Evolutionary conservation across 1,140 invertebrate species (phyloP), one percentile per base, ranked within the genome.

Genomic region (Parasteatoda tepidariorum): DNA sequence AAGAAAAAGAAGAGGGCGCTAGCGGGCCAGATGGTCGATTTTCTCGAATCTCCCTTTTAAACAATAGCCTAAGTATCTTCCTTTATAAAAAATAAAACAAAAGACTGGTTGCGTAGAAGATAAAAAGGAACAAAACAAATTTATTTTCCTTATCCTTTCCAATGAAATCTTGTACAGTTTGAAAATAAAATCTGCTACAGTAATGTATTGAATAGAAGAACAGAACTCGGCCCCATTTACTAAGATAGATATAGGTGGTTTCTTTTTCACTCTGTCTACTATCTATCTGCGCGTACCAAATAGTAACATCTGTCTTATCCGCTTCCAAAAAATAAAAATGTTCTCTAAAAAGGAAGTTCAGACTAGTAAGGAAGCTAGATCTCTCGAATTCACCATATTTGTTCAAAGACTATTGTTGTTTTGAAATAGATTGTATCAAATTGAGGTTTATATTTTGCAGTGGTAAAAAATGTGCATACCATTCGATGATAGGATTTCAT

Each of bases 121-220:
- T 48, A 48, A 31, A 31, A 31, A 31, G 28, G 13, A 55, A 54
- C 22, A 30, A 57, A 71, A 33, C 61, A 74, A 74, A 74, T 74
- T 11, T 18, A 74, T 74, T 74, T 74, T 74, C 55, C 61, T 54
- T 74, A 26, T 55, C 31, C 55, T 34, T 22, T 61, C 55, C 57
- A 61, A 61, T 31, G 55, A 74, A 74, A 74, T 74, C 71, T 74
- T 74, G 71, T 74, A 74, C 54, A n/a, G 55, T 62, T 74, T 74
- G 71, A 61, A 62, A 74, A 55, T 74, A 74, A 61, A 74, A 74
- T 55, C 71, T 74, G 57, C 55, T 31, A n/a, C 71, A 74, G 71
- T 74, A 74, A 74, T 74, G 71, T 74, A 74, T 74, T 74, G 71
- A 74, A 74, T 61, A 28, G 57, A 18, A 22, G 55, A 61, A 30